Evolutionary conservation across 2,113 vertebrate species (phyloP).

Genomic region (Himantopus leucocephalus): DNA sequence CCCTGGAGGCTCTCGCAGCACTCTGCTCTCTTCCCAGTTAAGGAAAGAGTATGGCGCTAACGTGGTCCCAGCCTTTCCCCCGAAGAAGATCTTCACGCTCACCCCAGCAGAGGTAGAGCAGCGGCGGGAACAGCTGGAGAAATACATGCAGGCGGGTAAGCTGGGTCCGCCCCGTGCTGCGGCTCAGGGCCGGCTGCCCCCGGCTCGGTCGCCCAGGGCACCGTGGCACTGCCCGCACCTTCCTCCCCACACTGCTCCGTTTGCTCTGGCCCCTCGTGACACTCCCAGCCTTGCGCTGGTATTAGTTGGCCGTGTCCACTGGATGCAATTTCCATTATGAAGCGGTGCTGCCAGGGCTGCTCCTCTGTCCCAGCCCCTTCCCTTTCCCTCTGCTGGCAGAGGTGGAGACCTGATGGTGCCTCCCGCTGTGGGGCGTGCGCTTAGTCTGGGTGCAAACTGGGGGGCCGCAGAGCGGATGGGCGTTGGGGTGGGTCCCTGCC

Average conservation of each 20-base stretch:
- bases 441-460: not conserved
- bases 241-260: rapidly evolving
- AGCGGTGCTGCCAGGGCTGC: not conserved
- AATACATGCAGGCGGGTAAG: slow-evolving; percentile 99
- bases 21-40: slow-evolving; percentile 76
- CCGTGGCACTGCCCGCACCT: rapidly evolving
- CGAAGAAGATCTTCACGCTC: slow-evolving; percentile 98
- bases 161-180: not conserved
- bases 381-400: not conserved
- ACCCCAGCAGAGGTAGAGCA: slow-evolving; percentile 94
- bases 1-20: not conserved
- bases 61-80: slow-evolving; percentile 92
- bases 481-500: not conserved
- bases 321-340: not conserved
- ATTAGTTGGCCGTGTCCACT: not conserved
- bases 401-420: too few species aligned
- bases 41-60: slow-evolving; percentile 95
- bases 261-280: rapidly evolving
- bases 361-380: not conserved
- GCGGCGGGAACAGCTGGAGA: slow-evolving; percentile 95
- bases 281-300: rapidly evolving
- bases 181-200: too few species aligned
- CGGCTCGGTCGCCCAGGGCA: rapidly evolving
- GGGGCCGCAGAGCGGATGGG: not conserved
- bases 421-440: rapidly evolving